Evolutionary conservation across 2,797 vertebrate genomes (phyloP), one percentile per base, ranked within the genome.

Genomic region (Lepus townsendii): DNA sequence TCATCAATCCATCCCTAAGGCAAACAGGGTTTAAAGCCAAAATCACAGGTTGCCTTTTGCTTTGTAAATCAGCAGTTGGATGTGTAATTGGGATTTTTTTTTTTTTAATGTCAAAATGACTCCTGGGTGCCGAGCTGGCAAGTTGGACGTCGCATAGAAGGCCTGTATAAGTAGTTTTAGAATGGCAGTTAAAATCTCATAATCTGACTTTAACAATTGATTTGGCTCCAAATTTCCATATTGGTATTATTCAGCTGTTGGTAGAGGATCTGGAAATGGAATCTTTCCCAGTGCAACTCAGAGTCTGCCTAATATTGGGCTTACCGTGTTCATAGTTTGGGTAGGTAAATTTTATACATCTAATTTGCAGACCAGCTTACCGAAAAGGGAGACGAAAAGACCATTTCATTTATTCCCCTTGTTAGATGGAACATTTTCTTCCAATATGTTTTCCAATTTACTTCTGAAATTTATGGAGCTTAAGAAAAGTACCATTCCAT

Each of bases 171-270:
- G 95, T 97, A 95, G 83, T 93, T 97, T 94, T 80, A 79, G 93
- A 94, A 90, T 82, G 86, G 96, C 93, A 95, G 95, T 94, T 96
- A 97, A 96, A 97, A 96, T 96, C 94, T 97, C 95, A 95, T 97
- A 96, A 95, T 97, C 94, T 96, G 83, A 97, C 91, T 96, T 96
- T 93, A 97, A 94, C 95, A 97, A 92, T 93, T 97, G 96, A 96
- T 90, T 96, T 95, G 84, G 82, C 32, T 96, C 95, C 96, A 96
- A 92, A 96, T 98, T 97, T 97, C 96, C 95, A 95, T 95, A 95
- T 77, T 95, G 82, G 72, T 95, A 88, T 97, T 97, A 97, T 97
- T 97, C 83, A 97, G 94, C 87, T 96, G 92, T 96, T 97, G 89
- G 96, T 97, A 12, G 11, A 91, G 79, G 75, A 77, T 71, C 86